Base-by-base conservation (phyloP, 2,888 invertebrate genomes). In the Neoaliturus tenellus region DNA sequence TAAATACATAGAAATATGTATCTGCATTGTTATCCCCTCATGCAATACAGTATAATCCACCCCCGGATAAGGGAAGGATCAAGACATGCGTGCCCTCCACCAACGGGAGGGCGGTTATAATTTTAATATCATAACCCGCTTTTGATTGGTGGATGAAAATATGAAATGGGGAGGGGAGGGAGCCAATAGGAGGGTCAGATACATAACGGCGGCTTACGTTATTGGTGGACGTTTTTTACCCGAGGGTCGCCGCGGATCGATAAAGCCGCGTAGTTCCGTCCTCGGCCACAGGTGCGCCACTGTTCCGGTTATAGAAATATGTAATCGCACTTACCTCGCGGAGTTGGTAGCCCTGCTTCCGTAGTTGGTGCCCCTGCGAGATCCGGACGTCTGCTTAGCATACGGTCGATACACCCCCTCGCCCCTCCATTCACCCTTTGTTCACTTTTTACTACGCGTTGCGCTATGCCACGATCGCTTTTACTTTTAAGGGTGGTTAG, bases 141-240 rank as follows among this genome's bases (percentile, higher is more conserved):
- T 71, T 71, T 82, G 82, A 82, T 82, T 82, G 82, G 82, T 33
- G 69, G 82, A 71, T 82, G 82, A 41, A 82, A 82, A 82, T 82
- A 82, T 82, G 82, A 82, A 81, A 51, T 69, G 28, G 82, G 69
- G 41, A 81, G 81, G 44, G 67, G 44, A 8, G 44, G 20, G 33
- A 71, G 25, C 82, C 82, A 82, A 82, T 82, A 35, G 71, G 31
- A 33, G 33, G 23, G 39, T n/a, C 31, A 71, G 82, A 78, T 51
- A 78, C 81, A 81, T 81, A 81, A 81, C 81, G 48, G 14, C 3
- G 44, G 58, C 41, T 25, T 48, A 23, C 31, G 62, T 83, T 83
- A 83, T 83, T 83, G 83, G 83, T 78, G 23, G 83, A 20, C 44
- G 82, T 83, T 83, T 83, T 83, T 78, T 75, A 83, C 41, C 62